These are phyloP conservation scores for Chloropsis hardwickii DNA, from an alignment of 2,113 vertebrate species.

Conservation along the genomic window DNA sequence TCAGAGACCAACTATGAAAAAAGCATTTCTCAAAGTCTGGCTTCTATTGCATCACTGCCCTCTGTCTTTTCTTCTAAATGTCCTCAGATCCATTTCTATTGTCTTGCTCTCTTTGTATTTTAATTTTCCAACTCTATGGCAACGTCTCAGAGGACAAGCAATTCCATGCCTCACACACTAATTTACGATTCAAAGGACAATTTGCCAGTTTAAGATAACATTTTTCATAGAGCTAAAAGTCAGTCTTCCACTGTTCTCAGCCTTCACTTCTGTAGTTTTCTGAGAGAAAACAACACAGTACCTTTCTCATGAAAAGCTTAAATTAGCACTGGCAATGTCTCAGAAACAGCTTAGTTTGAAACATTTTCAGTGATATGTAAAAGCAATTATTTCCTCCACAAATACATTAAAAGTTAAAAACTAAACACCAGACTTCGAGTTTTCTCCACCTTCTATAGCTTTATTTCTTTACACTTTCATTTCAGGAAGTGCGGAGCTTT, in stretches of 20 bases:
- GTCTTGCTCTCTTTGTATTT: not conserved
- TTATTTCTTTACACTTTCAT: not conserved
- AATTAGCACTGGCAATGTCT: not conserved
- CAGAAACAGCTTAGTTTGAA: not conserved
- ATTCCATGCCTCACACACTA: not conserved
- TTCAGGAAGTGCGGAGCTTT: not conserved
- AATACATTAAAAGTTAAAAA: not conserved
- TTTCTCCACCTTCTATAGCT: not conserved
- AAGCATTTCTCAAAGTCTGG: not conserved
- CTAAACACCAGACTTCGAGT: not conserved
- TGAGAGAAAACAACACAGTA: not conserved
- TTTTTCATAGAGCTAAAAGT: fast-evolving
- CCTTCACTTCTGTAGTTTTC: not conserved
- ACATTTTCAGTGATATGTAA: fast-evolving
- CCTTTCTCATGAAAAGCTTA: not conserved
- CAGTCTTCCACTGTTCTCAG: not conserved
- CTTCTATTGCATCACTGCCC: not conserved
- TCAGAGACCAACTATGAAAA: not conserved
- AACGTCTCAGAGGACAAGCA: not conserved
- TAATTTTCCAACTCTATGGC: not conserved
- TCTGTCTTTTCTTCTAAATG: not conserved
- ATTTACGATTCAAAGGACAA: not conserved
- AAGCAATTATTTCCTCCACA: not conserved
- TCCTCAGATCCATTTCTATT: not conserved
- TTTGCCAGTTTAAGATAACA: not conserved